These are phyloP conservation scores for Stictonetta naevosa DNA, from an alignment of 2,113 vertebrate genomes.

Conservation along the genomic window DNA sequence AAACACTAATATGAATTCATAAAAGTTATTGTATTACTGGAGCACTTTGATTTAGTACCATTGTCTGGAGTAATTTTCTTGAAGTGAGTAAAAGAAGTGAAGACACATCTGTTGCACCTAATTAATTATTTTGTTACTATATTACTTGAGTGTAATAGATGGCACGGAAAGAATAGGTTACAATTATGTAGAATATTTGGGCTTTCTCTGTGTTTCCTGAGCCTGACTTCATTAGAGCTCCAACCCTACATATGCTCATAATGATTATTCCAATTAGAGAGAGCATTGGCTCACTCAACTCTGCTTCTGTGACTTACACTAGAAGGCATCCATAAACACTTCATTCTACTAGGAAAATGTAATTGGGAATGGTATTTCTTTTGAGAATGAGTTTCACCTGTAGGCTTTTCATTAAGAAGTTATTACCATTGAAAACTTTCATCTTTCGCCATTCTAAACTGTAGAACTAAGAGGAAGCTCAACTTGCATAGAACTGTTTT, in stretches of 20 bases:
- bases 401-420: neutral
- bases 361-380: neutral
- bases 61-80: constrained; percentile 7
- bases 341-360: neutral
- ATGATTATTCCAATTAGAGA: neutral
- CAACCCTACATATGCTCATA: neutral
- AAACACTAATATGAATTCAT: neutral
- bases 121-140: neutral
- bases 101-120: neutral
- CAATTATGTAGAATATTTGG: neutral
- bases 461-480: neutral
- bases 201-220: neutral
- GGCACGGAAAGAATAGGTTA: neutral
- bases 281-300: neutral
- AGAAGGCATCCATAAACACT: neutral
- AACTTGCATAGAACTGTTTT: neutral
- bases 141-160: neutral
- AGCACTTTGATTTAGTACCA: neutral
- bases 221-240: neutral
- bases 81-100: neutral
- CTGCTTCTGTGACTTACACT: neutral
- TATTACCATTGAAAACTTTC: neutral
- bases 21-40: neutral
- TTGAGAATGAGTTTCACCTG: neutral
- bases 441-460: neutral